Base-by-base conservation (phyloP, 2,888 invertebrate species). In the Leptinotarsa tumamoca region DNA sequence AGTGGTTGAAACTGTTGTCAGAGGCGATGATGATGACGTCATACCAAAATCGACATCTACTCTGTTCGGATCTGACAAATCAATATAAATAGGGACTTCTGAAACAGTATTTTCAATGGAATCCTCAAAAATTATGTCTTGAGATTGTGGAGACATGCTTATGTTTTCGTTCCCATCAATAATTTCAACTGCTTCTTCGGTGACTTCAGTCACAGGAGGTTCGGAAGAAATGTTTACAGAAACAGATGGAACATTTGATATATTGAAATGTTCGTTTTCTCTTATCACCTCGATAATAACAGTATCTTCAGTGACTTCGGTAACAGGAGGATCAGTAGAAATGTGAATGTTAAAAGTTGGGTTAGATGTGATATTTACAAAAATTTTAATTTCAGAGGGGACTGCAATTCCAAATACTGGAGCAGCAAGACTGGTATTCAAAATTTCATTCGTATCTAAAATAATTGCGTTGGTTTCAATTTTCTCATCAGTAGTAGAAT, bases 361-460 rank as follows among this genome's bases (percentile, higher is more conserved):
- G 10, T 68, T 50, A 51, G 72, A 68, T 14, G 71, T 76, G 18
- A 78, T 69, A 49, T 78, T 78, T 7, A 79, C 18, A 56, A 72
- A 68, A 54, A 79, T 58, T 43, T 74, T 78, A n/a, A 77, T 69
- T 21, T 63, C 73, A n/a, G 78, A 27, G 4, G 79, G 76, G 4
- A 74, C 14, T 18, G 63, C 72, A 67, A 72, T 54, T 75, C 70
- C 68, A 68, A 72, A 17, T 7, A 70, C 15, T 56, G 70, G 70
- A 18, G 18, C 21, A 43, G 21, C 21, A 21, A 18, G 0, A 70
- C 70, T 70, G 49, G 58, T 10, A 50, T 70, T 70, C 21, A 61
- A 15, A 49, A 58, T 58, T 54, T 18, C 10, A 15, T 18, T n/a
- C 15, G 68, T 4, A 27, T 14, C 51, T 5, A 7, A 2, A 21